A percentile compares a stretch with the other conserved stretches of the same genome.
phyloP scores from a whole-genome alignment of 30 jellyfish, hydroid and myxozoan genomes.

The Aurelia coerulea region DNA sequence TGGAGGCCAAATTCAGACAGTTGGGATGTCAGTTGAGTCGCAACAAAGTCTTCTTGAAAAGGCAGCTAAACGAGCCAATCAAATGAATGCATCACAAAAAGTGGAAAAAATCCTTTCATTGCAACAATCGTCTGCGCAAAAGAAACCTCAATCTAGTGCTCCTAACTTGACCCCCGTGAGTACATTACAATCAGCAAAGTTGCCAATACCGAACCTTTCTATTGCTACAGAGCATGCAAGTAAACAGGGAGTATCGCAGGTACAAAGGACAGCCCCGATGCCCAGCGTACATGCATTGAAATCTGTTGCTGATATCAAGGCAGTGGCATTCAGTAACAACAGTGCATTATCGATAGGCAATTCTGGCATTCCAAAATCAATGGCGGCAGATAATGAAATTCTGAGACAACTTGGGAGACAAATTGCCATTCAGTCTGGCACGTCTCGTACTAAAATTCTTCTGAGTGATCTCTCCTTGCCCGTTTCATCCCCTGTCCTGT shows the following conservation, averaged over 20 bases:
- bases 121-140: background rate
- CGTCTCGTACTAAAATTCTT: conserved; percentile 12
- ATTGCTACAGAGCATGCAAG: background rate
- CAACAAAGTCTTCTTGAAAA: conserved; percentile 19
- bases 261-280: background rate
- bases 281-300: background rate
- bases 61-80: conserved; percentile 19
- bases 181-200: background rate
- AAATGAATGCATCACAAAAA: background rate
- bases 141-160: background rate
- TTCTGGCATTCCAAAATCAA: background rate
- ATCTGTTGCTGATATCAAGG: background rate
- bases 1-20: conserved; percentile 9
- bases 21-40: background rate
- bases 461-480: conserved; percentile 33
- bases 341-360: background rate
- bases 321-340: background rate
- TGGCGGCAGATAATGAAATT: background rate
- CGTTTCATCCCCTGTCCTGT: background rate
- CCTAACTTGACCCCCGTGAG: background rate
- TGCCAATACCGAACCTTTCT: background rate
- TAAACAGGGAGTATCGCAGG: background rate
- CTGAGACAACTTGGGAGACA: conserved; percentile 41
- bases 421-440: conserved; percentile 14
- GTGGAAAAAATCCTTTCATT: background rate